Base-by-base conservation (phyloP, 2,113 vertebrate genomes). In the Gallinago media region DNA sequence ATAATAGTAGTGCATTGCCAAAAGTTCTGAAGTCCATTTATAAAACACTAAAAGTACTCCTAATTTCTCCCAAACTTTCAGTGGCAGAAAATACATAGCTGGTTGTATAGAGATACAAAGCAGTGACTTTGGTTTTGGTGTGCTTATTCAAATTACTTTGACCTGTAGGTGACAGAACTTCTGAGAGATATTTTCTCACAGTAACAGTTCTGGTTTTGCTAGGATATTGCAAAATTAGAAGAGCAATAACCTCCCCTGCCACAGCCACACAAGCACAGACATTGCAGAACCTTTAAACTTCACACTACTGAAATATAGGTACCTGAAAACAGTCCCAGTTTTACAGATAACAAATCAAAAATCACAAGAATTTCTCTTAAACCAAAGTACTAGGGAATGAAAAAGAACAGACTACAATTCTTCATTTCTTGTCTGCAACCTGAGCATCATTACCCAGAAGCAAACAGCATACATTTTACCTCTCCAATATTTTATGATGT, bases 261-360 rank as follows among this genome's bases (percentile, higher is more conserved):
- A 63, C 84, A 88, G 61, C 27, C 74, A 58, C 34, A 65, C 18
- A 50, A 5, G 9, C 11, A 71, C 54, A 63, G 40, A 52, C 26
- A 73, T 4, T 23, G 63, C 27, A 83, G 67, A 92, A 77, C 29
- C 40, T 70, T 92, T 83, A 65, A 85, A 46, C 54, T 46, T 83
- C 50, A 85, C 23, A n/a, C 40, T 72, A 4, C 13, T 32, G 47
- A 14, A 3, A 71, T 27, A 75, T 0, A 59, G 22, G 65, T 34
- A 93, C 36, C 29, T 54, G 70, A 90, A 67, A 88, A 85, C 32
- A 67, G 49, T 68, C 66, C 56, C 44, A 65, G 44, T 73, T 70
- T 95, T 84, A 93, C 49, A 95, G 71, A 85, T 3, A 8, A 78
- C 62, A 92, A 93, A 96, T 87, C 77, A 94, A 80, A 88, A 88